Conservation (phyloP, 2,888 invertebrate species). For the Rotaria macrura region DNA sequence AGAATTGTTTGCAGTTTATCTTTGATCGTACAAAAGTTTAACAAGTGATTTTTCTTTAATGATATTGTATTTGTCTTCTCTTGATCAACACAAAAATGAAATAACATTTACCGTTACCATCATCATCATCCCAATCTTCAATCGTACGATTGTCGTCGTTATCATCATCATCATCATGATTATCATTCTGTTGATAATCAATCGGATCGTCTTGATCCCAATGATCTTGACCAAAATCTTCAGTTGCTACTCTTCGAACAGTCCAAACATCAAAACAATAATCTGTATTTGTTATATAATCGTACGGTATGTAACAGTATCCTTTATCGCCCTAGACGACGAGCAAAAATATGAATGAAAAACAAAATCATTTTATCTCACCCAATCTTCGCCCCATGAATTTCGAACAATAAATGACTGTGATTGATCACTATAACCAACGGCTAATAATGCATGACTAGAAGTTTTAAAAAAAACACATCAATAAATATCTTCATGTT, state of each 20-base stretch:
- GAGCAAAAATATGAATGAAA: not conserved
- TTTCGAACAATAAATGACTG: not conserved
- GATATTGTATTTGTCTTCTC: no score
- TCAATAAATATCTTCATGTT: not conserved
- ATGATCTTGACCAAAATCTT: not conserved
- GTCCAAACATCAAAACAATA: no score
- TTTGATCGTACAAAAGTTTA: no score
- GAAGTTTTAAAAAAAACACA: not conserved
- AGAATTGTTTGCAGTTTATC: no score
- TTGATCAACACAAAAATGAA: no score
- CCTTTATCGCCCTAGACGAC: not conserved
- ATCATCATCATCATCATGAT: not conserved
- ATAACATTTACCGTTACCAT: no score
- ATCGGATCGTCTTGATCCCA: not conserved
- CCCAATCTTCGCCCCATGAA: not conserved
- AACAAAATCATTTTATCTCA: not conserved
- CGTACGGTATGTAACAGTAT: no score
- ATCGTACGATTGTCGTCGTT: not conserved
- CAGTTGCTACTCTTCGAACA: not conserved
- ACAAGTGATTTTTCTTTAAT: no score
- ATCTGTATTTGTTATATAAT: not conserved
- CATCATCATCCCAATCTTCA: not conserved
- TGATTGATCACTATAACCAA: no score
- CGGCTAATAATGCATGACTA: not conserved
- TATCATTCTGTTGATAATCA: not conserved